Evolutionary conservation across 2,888 invertebrate genomes (phyloP).

Genomic region (Melitaea athalia): DNA sequence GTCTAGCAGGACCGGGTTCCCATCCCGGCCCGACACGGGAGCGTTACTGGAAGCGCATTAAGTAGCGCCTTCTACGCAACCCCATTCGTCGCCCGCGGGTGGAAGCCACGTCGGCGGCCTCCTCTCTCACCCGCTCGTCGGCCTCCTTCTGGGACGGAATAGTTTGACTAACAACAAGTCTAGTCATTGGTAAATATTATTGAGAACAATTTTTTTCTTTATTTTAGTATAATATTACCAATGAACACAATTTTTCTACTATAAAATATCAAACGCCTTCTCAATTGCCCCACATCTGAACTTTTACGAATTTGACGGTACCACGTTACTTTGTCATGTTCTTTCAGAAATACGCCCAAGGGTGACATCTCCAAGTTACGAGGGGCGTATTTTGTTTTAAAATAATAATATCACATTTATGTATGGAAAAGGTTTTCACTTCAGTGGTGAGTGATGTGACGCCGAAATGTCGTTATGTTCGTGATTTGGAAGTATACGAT

Average conservation of each 20-base stretch:
- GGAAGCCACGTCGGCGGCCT: too few species aligned
- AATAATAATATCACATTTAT: constrained; percentile 28
- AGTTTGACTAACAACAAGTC: too few species aligned
- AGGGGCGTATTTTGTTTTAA: constrained; percentile 28
- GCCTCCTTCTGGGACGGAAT: too few species aligned
- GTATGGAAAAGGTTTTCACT: constrained; percentile 18
- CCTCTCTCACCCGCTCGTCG: too few species aligned
- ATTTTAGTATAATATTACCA: too few species aligned
- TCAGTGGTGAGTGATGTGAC: not conserved
- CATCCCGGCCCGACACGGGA: too few species aligned
- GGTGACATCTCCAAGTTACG: constrained; percentile 28
- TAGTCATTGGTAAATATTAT: too few species aligned
- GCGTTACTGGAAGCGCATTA: too few species aligned
- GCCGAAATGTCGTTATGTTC: not conserved
- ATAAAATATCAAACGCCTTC: not conserved
- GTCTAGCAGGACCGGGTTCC: too few species aligned
- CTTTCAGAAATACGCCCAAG: constrained; percentile 30
- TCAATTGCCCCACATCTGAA: constrained; percentile 24
- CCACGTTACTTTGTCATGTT: constrained; percentile 33
- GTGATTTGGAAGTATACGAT: not conserved
- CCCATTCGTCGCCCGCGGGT: too few species aligned
- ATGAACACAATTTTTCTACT: not conserved
- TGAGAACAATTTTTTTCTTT: too few species aligned
- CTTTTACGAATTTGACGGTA: constrained; percentile 37
- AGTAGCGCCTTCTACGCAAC: too few species aligned